These are phyloP conservation scores for Drosophila emarginata DNA, from an alignment of 2,888 invertebrate genomes.

Conservation along the genomic window DNA sequence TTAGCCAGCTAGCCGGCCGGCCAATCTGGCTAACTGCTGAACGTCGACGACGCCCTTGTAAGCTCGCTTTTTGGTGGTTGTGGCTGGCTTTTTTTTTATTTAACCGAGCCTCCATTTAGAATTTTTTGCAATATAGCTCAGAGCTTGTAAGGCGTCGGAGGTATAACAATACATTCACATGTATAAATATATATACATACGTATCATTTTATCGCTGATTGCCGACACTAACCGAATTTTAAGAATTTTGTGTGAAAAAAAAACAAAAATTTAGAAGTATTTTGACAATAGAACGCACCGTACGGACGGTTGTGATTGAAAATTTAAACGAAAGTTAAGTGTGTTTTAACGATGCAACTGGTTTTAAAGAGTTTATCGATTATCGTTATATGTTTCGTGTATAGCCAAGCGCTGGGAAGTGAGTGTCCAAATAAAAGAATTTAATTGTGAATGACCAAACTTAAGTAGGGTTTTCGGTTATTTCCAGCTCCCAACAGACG, in stretches of 20 bases:
- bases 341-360: conserved; percentile 42
- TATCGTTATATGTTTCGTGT: neutral
- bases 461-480: neutral
- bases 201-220: conserved; percentile 5
- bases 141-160: conserved; percentile 68
- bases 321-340: conserved; percentile 30
- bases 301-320: conserved; percentile 22
- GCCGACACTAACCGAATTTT: conserved; percentile 27
- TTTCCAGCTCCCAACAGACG: conserved; percentile 16
- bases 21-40: conserved; percentile 5
- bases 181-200: neutral
- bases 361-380: neutral
- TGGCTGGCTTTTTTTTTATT: conserved; percentile 50
- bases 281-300: conserved; percentile 16
- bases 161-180: conserved; percentile 32
- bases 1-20: conserved; percentile 16
- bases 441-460: neutral
- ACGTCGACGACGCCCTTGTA: conserved; percentile 1
- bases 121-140: conserved; percentile 66
- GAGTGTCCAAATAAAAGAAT: conserved; percentile 29
- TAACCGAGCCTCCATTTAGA: conserved; percentile 73
- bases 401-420: conserved; percentile 33
- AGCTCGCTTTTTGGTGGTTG: neutral
- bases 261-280: neutral
- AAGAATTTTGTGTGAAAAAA: conserved; percentile 32